phyloP scores from a whole-genome alignment of 2,113 vertebrate species.

The Mus pahari region DNA sequence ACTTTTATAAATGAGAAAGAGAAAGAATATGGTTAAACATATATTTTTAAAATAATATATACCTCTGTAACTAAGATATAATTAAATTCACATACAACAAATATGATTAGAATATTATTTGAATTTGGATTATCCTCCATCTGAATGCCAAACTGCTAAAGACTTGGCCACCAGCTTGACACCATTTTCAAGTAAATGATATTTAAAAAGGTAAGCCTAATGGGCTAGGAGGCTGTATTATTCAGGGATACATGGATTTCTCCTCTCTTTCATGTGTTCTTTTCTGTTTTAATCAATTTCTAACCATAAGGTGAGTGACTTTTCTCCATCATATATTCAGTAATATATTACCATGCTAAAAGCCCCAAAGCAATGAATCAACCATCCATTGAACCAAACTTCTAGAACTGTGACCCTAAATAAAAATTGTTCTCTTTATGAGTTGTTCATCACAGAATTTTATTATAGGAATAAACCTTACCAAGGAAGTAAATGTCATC shows the following conservation, averaged over 20 bases:
- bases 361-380: neutral
- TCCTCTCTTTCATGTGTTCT: neutral
- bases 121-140: too few relatives aligned
- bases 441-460: neutral
- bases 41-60: neutral
- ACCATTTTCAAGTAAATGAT: neutral
- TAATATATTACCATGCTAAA: neutral
- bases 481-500: neutral
- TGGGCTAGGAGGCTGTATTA: neutral
- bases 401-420: neutral
- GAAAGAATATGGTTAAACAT: neutral
- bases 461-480: neutral
- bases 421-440: neutral
- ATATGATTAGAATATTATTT: neutral
- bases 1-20: neutral
- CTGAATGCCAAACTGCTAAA: neutral
- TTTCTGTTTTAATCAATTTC: neutral
- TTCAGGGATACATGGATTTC: neutral
- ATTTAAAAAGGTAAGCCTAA: neutral
- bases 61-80: neutral
- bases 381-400: neutral
- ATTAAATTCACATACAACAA: neutral
- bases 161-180: neutral
- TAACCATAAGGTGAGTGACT: neutral
- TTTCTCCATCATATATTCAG: neutral